A percentile compares a stretch with the other conserved stretches of the same genome.
These are phyloP conservation scores for Petrocephalus zakoni DNA, from an alignment of 2,113 vertebrate genomes.

Conservation along the genomic window DNA sequence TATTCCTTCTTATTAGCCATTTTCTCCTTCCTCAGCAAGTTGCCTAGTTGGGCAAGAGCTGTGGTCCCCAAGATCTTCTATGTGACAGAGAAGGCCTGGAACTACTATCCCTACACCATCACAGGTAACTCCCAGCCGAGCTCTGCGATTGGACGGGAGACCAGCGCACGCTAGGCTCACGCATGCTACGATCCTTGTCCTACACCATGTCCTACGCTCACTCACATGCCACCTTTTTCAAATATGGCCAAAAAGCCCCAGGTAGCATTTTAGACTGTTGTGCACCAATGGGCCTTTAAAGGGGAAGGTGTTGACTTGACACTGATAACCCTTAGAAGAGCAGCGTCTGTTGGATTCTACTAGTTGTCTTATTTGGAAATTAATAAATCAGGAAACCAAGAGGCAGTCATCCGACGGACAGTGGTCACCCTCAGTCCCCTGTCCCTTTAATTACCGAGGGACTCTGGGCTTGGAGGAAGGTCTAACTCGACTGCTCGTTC, in stretches of 20 bases:
- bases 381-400: background rate
- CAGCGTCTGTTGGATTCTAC: background rate
- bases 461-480: background rate
- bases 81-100: conserved; percentile 97
- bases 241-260: background rate
- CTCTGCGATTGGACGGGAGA: background rate
- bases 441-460: background rate
- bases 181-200: background rate
- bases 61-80: conserved; percentile 98
- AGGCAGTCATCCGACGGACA: background rate
- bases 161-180: background rate
- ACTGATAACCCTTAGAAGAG: background rate
- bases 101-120: conserved; percentile 96
- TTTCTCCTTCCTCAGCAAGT: conserved; percentile 68
- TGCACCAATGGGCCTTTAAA: background rate
- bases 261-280: background rate
- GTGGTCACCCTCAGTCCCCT: background rate
- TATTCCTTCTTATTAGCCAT: background rate
- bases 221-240: background rate
- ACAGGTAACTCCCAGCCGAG: conserved; percentile 71
- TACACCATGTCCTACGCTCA: background rate
- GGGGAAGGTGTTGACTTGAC: background rate
- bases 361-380: background rate
- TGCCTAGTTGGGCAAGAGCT: conserved; percentile 93
- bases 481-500: background rate